phyloP scores from a whole-genome alignment of 2,888 invertebrate genomes.

The Chesias legatella region DNA sequence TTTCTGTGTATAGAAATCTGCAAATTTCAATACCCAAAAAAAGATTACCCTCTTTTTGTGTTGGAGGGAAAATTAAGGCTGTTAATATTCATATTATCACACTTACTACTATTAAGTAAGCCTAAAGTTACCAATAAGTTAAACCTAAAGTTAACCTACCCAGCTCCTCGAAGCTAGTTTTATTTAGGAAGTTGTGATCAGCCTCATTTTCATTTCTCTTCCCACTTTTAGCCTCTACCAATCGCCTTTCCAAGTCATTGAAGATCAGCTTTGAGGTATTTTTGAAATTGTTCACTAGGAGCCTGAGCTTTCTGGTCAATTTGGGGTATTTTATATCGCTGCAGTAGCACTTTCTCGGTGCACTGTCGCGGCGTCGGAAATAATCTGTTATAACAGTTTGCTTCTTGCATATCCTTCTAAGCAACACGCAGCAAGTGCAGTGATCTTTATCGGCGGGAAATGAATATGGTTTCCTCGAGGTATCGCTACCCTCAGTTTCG shows the following conservation, averaged over 20 bases:
- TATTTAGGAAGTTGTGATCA: conserved; percentile 6
- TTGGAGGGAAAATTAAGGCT: too few species aligned
- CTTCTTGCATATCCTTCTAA: conserved; percentile 48
- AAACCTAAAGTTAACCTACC: conserved; percentile 34
- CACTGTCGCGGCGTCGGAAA: conserved; percentile 32
- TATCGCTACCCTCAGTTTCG: too few species aligned
- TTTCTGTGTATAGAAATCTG: too few species aligned
- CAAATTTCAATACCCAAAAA: too few species aligned
- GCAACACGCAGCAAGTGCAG: conserved; percentile 54
- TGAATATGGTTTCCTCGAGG: neutral
- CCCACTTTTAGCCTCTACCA: conserved; percentile 22
- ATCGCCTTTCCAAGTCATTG: conserved; percentile 34
- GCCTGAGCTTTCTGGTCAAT: conserved; percentile 51
- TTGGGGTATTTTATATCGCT: conserved; percentile 41
- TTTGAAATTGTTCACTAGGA: conserved; percentile 49
- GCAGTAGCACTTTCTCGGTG: conserved; percentile 44
- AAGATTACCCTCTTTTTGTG: too few species aligned
- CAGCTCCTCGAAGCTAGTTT: conserved; percentile 41
- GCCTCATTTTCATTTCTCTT: conserved; percentile 6
- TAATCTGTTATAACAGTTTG: conserved; percentile 58
- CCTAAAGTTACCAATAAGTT: too few species aligned
- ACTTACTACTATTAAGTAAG: too few species aligned
- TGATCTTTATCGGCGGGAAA: conserved; percentile 29
- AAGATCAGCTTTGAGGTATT: conserved; percentile 32
- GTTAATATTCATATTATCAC: too few species aligned